Percentiles rank a stretch among this genome's conserved stretches.
phyloP scores from a whole-genome alignment of 2,113 vertebrate species.

The Scortum barcoo region DNA sequence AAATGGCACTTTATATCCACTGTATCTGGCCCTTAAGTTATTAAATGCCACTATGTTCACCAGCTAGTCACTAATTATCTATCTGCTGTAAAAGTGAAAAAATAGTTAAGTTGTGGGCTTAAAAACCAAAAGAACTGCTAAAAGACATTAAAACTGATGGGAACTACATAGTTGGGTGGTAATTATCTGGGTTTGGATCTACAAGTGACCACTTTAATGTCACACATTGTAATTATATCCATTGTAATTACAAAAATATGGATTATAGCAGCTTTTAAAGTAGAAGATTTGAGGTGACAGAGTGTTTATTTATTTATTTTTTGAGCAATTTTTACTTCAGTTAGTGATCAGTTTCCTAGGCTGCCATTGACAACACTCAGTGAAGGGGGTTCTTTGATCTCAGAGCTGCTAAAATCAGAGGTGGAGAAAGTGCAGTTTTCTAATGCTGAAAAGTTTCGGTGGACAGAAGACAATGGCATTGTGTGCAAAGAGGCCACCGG shows the following conservation, averaged over 20 bases:
- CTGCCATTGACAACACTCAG: neutral
- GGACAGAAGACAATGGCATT: conserved; percentile 6
- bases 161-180: neutral
- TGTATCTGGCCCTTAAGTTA: too few species aligned
- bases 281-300: neutral
- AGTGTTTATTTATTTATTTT: too few species aligned
- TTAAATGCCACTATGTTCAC: too few species aligned
- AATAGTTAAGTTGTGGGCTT: too few species aligned
- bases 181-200: neutral
- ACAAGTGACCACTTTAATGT: too few species aligned
- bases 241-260: too few species aligned
- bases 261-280: neutral
- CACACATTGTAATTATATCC: too few species aligned
- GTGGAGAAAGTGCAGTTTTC: neutral
- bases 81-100: too few species aligned
- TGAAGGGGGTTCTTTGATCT: neutral
- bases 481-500: neutral
- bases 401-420: too few species aligned
- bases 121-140: too few species aligned
- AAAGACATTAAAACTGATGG: neutral
- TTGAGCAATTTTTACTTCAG: neutral
- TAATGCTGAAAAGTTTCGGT: neutral
- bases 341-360: neutral
- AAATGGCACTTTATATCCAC: too few species aligned
- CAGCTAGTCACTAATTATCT: too few species aligned